phyloP scores from a whole-genome alignment of 2,113 vertebrate genomes.

The Psittacus erithacus region DNA sequence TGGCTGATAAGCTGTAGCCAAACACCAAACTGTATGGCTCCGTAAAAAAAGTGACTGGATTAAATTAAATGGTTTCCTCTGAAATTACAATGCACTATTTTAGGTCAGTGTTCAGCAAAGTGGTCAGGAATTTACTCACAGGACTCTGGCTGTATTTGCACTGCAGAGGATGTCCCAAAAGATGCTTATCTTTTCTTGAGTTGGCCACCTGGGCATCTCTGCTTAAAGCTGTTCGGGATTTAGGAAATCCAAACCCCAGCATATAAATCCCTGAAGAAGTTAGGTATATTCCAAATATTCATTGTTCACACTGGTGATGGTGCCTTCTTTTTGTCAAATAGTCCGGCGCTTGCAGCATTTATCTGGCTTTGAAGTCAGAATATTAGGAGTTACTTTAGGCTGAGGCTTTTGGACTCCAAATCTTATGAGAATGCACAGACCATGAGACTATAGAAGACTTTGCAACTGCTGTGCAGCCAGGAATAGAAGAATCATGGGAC shows the following conservation, averaged over 20 bases:
- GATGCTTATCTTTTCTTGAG: neutral
- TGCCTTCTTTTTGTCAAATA: neutral
- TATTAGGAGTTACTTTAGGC: neutral
- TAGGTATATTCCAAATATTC: neutral
- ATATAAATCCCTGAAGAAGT: neutral
- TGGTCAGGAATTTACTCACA: conserved; percentile 9
- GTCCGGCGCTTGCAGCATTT: neutral
- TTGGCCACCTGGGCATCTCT: conserved; percentile 21
- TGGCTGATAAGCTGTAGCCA: neutral
- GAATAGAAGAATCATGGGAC: neutral
- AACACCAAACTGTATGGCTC: neutral
- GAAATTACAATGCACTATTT: conserved; percentile 27
- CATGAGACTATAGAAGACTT: neutral
- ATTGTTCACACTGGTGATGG: neutral
- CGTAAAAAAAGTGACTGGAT: neutral
- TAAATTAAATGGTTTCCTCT: conserved; percentile 40
- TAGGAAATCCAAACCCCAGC: neutral
- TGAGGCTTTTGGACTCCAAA: neutral
- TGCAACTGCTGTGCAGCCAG: neutral
- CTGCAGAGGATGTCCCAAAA: neutral
- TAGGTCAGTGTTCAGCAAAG: neutral
- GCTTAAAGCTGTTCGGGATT: conserved; percentile 6
- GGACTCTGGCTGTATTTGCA: conserved; percentile 14
- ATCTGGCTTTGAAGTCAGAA: neutral
- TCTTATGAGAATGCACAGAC: neutral